These are phyloP conservation scores for Tricholauxania praeusta DNA, from an alignment of 2,888 invertebrate species.

Conservation along the genomic window DNA sequence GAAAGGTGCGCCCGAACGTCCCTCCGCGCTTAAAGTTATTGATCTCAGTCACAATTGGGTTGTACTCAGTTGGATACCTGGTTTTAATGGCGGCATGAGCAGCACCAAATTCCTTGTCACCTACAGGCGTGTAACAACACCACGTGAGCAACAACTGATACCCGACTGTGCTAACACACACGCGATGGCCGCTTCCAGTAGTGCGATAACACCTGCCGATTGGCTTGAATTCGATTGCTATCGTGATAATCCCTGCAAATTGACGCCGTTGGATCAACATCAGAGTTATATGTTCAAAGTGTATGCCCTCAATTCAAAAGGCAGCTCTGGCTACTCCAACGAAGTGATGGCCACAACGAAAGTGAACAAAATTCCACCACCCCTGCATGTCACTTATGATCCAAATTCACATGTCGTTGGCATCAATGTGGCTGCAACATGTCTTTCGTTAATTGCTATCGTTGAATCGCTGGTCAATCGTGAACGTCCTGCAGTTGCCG, in stretches of 20 bases:
- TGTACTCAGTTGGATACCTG: constrained; percentile 87
- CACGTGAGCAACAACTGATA: constrained; percentile 72
- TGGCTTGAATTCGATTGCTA: constrained; percentile 90
- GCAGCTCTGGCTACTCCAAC: constrained; percentile 88
- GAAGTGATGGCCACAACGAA: constrained; percentile 85
- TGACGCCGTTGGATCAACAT: constrained; percentile 86
- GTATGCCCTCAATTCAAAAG: constrained; percentile 88
- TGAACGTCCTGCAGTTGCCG: constrained; percentile 69
- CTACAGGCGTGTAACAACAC: constrained; percentile 76
- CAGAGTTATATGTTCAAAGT: constrained; percentile 89
- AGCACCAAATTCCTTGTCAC: constrained; percentile 90
- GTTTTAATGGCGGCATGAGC: constrained; percentile 88
- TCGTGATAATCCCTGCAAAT: constrained; percentile 88
- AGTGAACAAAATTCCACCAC: constrained; percentile 85
- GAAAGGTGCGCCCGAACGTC: constrained; percentile 88
- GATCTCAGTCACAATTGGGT: constrained; percentile 84
- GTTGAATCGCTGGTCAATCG: constrained; percentile 78
- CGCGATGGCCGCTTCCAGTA: constrained; percentile 33
- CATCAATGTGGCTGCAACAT: constrained; percentile 84
- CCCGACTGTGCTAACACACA: constrained; percentile 71
- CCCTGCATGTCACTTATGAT: constrained; percentile 85
- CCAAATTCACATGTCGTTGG: constrained; percentile 80
- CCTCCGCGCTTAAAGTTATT: constrained; percentile 77
- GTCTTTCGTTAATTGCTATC: constrained; percentile 80
- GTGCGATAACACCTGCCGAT: constrained; percentile 70